Evolutionary conservation across 2,888 invertebrate genomes (phyloP), one percentile per base, ranked within the genome.

Genomic region (Aspidiotus rigidus): DNA sequence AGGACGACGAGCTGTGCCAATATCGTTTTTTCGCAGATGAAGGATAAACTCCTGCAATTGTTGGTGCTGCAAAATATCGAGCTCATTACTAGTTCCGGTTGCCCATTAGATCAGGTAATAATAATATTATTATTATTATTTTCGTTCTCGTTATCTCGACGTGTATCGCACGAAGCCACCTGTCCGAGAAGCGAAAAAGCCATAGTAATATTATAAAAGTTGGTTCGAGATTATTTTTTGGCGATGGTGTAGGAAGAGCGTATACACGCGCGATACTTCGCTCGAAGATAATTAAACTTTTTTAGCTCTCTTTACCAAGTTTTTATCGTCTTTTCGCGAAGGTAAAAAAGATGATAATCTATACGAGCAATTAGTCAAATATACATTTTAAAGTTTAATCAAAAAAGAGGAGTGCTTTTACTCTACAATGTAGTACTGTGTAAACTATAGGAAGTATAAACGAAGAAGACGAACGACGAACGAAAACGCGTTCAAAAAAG

Each of bases 61-160:
- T 82, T 96, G 66, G 81, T 96, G 73, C 84, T 91, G 66, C 95
- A 95, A 78, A 93, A 93, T 72, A 90, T 93, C 76, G 88, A 89
- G 5, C 82, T 93, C 72, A 83, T 96, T 60, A 83, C 90, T 75
- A 91, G 90, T 64, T 88, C 92, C 71, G 95, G 95, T 74, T 96
- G 95, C 77, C 95, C 96, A 39, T 82, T 96, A 72, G 95, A 96
- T 79, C 93, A 95, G 89, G 96, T 96, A 80, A 83, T 39, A 28
- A 28, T 28, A n/a, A n/a, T n/a, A n/a, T 28, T 28, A 28, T 28
- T 28, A 28, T 28, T 28, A 28, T 28, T 28, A 3, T 28, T 28
- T 28, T 28, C 28, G 5, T 28, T 28, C 28, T 28, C 28, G 28
- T 28, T 28, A 28, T 28, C 28, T 28, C 28, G 28, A 28, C 28